These are phyloP conservation scores for Onychostoma macrolepis DNA, from an alignment of 2,113 vertebrate species.

Conservation along the genomic window DNA sequence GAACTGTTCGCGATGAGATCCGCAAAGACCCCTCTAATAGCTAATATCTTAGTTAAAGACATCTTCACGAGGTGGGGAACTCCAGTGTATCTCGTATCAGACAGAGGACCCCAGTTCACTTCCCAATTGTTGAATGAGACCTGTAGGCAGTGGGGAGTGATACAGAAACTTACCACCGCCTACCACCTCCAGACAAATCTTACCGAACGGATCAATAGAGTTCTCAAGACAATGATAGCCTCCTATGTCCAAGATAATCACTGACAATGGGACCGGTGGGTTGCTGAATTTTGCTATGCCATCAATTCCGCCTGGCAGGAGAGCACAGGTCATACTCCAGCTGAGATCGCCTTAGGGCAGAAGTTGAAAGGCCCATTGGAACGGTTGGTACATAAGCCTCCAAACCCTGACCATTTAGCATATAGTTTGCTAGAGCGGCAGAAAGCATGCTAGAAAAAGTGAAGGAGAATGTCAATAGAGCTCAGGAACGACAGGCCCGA, in stretches of 20 bases:
- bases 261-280: background rate
- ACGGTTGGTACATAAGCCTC: background rate
- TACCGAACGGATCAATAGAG: no score
- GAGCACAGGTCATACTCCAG: background rate
- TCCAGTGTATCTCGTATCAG: no score
- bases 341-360: background rate
- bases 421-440: background rate
- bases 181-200: no score
- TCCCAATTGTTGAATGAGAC: no score
- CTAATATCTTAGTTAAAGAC: background rate
- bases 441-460: background rate
- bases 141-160: no score
- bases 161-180: no score
- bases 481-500: background rate
- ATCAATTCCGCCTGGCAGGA: background rate
- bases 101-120: no score
- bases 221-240: no score
- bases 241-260: no score
- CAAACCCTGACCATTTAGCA: background rate
- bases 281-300: background rate
- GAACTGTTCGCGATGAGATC: background rate
- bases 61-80: background rate
- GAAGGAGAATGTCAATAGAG: background rate
- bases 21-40: background rate
- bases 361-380: background rate